Base-by-base conservation (phyloP, 2,797 vertebrate species). In the Leuciscus waleckii region DNA sequence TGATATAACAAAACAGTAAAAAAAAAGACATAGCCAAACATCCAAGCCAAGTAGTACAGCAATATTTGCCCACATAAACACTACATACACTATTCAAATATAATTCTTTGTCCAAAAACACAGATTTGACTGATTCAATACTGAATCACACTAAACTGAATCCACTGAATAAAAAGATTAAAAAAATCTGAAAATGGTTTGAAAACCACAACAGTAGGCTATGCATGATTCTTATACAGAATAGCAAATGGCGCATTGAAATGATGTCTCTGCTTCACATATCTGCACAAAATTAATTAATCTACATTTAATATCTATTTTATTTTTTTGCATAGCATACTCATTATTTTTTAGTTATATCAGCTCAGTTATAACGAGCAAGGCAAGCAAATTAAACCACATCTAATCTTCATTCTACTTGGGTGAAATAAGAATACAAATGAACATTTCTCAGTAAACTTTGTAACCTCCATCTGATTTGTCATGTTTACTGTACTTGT, bases 11-110 rank as follows among this genome's bases (percentile, higher is more conserved):
- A 43, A 19, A 7, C 9, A 73, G 51, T 79, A 49, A 1, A 73
- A 49, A 85, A 51, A 79, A 46, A 70, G n/a, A 65, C 65, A 82
- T 14, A 49, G 11, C 32, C 32, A 56, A 17, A 32, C 19, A 81
- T 54, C 23, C 35, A 29, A 65, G 43, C n/a, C 56, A 10, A 80
- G 41, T 65, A 51, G 46, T 37, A 65, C 9, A 61, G 19, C 21
- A 0, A 68, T 26, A n/a, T 19, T 26, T 79, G 39, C 7, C 35
- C 23, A 81, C 21, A 61, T 43, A 71, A 43, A 35, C 3, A 63
- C 39, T 63, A 26, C 19, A 78, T 41, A 46, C 26, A 49, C 70
- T 32, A 49, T 32, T 26, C 26, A 71, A 26, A 26, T 26, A n/a
- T 3, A 3, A 21, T 37, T 37, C 1, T 73, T 73, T 46, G 3